A percentile compares a stretch with the other conserved stretches of the same genome.
phyloP scores from a whole-genome alignment of 2,113 vertebrate genomes.

The Varanus komodoensis region DNA sequence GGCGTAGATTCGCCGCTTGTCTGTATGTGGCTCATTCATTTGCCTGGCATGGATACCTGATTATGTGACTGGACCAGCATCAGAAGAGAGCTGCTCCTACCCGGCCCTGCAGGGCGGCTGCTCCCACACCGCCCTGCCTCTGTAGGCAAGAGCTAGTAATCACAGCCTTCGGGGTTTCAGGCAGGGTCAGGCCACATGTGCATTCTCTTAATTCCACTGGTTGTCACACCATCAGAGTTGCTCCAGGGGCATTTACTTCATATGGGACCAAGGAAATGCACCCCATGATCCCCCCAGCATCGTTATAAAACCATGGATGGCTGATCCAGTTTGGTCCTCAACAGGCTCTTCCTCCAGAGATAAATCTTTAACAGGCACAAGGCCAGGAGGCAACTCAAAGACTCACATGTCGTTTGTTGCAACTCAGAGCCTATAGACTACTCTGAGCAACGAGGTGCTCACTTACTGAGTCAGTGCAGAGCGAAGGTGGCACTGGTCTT shows the following conservation, averaged over 20 bases:
- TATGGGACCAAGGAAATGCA: background rate
- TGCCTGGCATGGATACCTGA: background rate
- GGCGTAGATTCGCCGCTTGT: accelerated
- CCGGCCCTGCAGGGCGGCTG: background rate
- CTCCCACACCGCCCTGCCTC: background rate
- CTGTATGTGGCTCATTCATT: no score
- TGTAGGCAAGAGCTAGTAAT: background rate
- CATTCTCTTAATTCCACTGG: accelerated
- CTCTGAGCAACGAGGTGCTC: background rate
- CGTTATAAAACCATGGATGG: background rate
- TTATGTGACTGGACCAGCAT: background rate
- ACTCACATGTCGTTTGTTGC: background rate
- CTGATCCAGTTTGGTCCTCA: background rate
- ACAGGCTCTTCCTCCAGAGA: background rate
- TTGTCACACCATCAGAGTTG: background rate
- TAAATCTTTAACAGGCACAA: no score
- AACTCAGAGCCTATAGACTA: background rate
- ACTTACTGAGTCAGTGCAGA: background rate
- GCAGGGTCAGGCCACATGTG: background rate
- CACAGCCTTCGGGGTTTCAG: background rate
- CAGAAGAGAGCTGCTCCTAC: background rate
- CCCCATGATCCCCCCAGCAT: background rate
- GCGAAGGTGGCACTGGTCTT: background rate
- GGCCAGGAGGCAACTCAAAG: background rate
- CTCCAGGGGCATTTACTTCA: background rate